Conservation (phyloP, 2,888 invertebrate species). For the Orchestes rusci region DNA sequence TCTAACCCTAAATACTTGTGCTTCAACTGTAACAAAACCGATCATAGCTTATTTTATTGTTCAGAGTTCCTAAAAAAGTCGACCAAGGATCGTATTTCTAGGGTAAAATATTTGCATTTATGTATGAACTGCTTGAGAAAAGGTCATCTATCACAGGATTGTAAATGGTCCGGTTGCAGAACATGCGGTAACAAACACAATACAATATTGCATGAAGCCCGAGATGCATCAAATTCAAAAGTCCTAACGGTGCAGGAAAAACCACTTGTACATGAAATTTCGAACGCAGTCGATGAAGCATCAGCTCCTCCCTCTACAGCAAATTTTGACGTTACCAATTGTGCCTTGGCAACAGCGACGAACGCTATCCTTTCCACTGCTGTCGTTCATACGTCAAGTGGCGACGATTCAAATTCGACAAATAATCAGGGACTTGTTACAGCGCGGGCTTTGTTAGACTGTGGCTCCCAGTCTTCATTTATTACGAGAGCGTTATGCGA, state of each 20-base stretch:
- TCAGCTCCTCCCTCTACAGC: no score
- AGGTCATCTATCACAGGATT: conserved; percentile 12
- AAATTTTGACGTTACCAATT: conserved; percentile 3
- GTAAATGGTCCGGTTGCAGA: conserved; percentile 16
- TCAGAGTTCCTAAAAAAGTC: conserved; percentile 11
- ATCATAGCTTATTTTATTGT: no score
- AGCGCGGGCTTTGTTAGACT: conserved; percentile 14
- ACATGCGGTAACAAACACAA: no score
- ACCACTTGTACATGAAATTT: no score
- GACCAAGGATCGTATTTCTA: conserved; percentile 8
- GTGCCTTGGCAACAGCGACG: conserved; percentile 7
- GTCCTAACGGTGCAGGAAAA: no score
- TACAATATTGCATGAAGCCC: no score
- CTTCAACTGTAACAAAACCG: no score
- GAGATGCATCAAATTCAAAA: no score
- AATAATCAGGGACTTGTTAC: conserved; percentile 1
- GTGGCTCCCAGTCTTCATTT: conserved; percentile 19
- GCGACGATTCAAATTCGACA: no score
- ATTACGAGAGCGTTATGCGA: conserved; percentile 16
- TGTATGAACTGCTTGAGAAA: conserved; percentile 14
- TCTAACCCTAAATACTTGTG: no score
- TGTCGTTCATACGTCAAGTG: background rate
- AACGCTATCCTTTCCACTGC: conserved; percentile 11
- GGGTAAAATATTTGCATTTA: conserved; percentile 7
- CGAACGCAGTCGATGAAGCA: no score